Evolutionary conservation across 2,113 vertebrate species (phyloP).

Genomic region (Leptosomus discolor): DNA sequence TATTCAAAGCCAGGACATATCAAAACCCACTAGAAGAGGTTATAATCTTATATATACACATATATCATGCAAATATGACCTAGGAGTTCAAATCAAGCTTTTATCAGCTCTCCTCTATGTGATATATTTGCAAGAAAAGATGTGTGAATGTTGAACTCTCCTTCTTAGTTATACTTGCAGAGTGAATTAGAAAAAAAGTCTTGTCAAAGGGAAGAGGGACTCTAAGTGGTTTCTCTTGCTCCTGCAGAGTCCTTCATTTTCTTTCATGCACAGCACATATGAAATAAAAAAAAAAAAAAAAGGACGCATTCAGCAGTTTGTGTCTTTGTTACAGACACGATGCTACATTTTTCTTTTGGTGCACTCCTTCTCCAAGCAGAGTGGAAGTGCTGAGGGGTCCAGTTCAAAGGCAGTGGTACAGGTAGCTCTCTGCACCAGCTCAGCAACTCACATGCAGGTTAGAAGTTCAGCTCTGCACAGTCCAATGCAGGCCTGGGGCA

Average conservation of each 20-base stretch:
- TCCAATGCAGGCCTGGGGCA: neutral
- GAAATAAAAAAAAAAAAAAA: neutral
- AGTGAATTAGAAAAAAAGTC: neutral
- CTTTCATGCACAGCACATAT: neutral
- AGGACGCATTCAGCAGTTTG: neutral
- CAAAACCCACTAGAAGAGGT: neutral
- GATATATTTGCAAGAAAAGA: neutral
- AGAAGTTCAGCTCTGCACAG: neutral
- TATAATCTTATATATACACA: neutral
- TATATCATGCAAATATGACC: neutral
- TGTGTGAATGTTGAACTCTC: neutral
- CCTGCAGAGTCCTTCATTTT: neutral
- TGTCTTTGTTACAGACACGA: neutral
- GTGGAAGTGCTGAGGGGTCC: neutral
- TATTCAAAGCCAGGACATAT: neutral
- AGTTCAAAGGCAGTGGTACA: neutral
- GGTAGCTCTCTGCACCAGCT: neutral
- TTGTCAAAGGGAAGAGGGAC: neutral
- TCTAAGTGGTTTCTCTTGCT: neutral
- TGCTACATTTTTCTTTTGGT: neutral
- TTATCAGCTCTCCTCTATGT: neutral
- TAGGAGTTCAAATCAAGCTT: neutral
- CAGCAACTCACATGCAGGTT: accelerated
- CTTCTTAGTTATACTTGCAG: neutral
- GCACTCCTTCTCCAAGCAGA: neutral